Conservation (phyloP, 2,888 invertebrate genomes). For the Ceraclea dissimilis region DNA sequence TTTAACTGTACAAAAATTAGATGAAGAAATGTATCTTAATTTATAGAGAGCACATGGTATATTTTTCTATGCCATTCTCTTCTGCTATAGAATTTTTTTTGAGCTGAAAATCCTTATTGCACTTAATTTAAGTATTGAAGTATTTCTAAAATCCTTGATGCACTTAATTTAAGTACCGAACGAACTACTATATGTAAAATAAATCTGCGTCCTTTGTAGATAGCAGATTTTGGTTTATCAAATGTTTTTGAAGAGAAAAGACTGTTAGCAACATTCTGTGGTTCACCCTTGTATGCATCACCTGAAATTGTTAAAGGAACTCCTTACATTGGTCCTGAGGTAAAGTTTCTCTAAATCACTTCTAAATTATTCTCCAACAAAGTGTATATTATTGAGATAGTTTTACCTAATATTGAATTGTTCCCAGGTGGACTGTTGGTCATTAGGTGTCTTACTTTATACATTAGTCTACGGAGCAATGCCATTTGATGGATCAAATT, state of each 20-base stretch:
- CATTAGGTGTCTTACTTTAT: conserved; percentile 92
- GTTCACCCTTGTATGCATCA: conserved; percentile 92
- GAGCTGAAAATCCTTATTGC: no score
- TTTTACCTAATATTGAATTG: background rate
- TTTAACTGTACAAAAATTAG: no score
- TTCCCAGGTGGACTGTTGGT: conserved; percentile 71
- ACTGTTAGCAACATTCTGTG: conserved; percentile 87
- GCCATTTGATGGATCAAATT: conserved; percentile 99
- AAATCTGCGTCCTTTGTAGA: no score
- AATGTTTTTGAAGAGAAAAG: conserved; percentile 91
- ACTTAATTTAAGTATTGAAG: no score
- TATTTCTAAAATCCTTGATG: no score
- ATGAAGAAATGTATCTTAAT: no score
- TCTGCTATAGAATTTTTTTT: no score
- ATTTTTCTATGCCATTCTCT: no score
- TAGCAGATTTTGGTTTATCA: conserved; percentile 97
- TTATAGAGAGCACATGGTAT: no score
- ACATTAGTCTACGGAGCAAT: conserved; percentile 98
- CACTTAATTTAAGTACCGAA: no score
- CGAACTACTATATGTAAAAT: no score
- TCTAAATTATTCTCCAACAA: background rate
- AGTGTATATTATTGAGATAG: background rate
- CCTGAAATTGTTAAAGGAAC: conserved; percentile 97
- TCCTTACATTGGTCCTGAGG: conserved; percentile 96
- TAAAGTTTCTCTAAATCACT: conserved; percentile 31